Base-by-base conservation (phyloP, 1,140 invertebrate species). In the Anthonomus grandis region DNA sequence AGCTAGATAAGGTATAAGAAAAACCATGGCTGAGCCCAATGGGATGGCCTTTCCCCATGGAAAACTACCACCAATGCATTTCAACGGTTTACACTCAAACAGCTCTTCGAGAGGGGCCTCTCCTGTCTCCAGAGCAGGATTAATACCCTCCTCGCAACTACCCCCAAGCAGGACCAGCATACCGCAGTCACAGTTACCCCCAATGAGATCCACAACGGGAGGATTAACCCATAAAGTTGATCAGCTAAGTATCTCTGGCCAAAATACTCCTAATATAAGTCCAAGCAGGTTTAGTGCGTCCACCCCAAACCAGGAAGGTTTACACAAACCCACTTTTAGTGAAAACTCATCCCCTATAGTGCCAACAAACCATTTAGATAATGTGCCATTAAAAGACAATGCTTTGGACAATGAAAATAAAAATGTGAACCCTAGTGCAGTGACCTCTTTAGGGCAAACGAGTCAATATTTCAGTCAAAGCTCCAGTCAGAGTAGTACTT, bases 51-150 rank as follows among this genome's bases (percentile, higher is more conserved):
- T 38, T 18, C 38, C 55, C 27, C 27, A 47, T 18, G 44, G 17
- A 25, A 56, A 47, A 25, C n/a, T n/a, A n/a, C 44, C 22, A 13
- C 55, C 49, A 23, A 50, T 50, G 23, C 58, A 63, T 21, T 63
- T 70, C 21, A 74, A 74, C 62, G 72, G 72, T 17, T 27, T 72
- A 39, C 62, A 64, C 47, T 71, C 70, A 15, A 64, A 65, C 17
- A 54, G 63, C 42, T 70, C 70, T 19, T 73, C 71, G 18, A 64
- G 72, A 41, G 70, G 66, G 38, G 69, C 68, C 13, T 72, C 72
- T 15, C 72, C 72, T 48, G 34, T 62, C 15, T 46, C 48, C 15
- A 54, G 64, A n/a, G 31, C 47, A 19, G 54, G 45, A 8, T 48
- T 57, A 23, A 68, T 71, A 55, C 69, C 71, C n/a, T 17, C 63